phyloP scores from a whole-genome alignment of 2,113 vertebrate genomes.

The Grammomys dolichurus region DNA sequence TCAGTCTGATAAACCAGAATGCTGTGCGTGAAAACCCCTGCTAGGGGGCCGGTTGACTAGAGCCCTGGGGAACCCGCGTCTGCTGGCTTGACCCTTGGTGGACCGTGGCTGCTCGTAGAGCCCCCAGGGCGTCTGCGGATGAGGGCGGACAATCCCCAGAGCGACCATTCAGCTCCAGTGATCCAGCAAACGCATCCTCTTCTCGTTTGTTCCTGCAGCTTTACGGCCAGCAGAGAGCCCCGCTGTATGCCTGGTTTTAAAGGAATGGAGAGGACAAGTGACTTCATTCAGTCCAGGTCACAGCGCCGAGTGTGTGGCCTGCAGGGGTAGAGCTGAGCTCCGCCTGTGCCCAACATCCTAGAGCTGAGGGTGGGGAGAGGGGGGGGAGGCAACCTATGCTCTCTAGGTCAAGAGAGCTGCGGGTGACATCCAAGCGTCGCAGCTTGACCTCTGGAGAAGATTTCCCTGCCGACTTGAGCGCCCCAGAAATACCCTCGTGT shows the following conservation, averaged over 20 bases:
- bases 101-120: neutral
- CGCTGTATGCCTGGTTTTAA: neutral
- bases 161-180: too few species aligned
- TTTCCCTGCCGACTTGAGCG: neutral
- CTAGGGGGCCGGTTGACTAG: too few species aligned
- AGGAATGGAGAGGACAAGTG: neutral
- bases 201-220: neutral
- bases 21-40: neutral
- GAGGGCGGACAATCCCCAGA: neutral
- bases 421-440: neutral
- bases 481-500: neutral
- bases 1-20: neutral
- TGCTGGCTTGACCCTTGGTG: neutral
- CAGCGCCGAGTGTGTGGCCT: neutral
- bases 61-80: neutral
- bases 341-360: too few species aligned
- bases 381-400: neutral
- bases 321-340: neutral
- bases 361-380: rapidly evolving
- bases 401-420: neutral
- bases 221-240: neutral
- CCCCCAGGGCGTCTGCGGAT: neutral
- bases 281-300: neutral
- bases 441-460: neutral
- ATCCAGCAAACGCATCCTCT: neutral